Percentiles rank a stretch among this genome's conserved stretches.
Conservation (phyloP, 2,113 vertebrate species). For the Coturnix japonica region DNA sequence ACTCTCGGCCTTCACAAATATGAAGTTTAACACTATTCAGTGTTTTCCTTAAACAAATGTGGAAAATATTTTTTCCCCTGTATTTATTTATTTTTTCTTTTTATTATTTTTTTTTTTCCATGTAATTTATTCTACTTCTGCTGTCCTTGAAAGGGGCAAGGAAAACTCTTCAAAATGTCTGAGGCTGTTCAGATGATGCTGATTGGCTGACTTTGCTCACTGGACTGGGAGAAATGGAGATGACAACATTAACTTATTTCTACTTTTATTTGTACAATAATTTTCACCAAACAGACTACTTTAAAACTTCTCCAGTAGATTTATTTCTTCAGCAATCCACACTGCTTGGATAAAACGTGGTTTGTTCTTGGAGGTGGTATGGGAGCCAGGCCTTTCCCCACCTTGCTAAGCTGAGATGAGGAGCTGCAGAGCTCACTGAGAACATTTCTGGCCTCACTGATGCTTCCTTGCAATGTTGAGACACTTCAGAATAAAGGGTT, state of each 20-base stretch:
- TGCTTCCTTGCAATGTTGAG: neutral
- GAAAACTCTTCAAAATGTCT: neutral
- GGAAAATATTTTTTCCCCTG: neutral
- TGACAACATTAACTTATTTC: neutral
- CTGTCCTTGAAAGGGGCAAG: neutral
- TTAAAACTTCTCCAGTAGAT: neutral
- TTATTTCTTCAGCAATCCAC: neutral
- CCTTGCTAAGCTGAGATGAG: neutral
- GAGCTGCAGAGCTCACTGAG: neutral
- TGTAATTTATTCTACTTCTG: neutral
- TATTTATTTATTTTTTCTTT: neutral
- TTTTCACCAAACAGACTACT: neutral
- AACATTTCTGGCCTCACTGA: neutral
- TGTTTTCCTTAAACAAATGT: neutral
- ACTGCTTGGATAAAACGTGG: neutral
- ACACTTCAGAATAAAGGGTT: neutral
- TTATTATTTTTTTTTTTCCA: neutral
- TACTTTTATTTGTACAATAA: neutral
- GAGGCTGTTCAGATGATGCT: neutral
- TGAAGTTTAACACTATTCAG: neutral
- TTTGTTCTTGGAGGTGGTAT: neutral
- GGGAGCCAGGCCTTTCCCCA: neutral
- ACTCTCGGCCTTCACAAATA: neutral
- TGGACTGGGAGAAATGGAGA: neutral
- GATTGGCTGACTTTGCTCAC: neutral